These are phyloP conservation scores for Rhegmatorhina hoffmannsi DNA, from an alignment of 2,113 vertebrate species.

Conservation along the genomic window DNA sequence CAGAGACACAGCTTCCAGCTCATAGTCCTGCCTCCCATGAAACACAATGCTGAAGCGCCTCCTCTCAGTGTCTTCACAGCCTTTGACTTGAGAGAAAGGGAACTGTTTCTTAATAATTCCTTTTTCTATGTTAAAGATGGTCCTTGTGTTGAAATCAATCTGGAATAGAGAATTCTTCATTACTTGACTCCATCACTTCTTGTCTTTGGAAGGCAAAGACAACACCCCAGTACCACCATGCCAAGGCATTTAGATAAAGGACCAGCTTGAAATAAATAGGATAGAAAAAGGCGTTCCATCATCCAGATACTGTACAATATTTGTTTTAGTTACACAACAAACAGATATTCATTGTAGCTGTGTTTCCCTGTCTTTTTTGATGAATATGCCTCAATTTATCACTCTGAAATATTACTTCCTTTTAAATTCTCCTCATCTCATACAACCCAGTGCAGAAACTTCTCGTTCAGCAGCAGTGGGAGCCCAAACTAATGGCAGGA, in stretches of 20 bases:
- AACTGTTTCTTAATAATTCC: conserved; percentile 81
- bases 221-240: not conserved
- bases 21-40: conserved; percentile 73
- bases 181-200: not conserved
- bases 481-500: not conserved
- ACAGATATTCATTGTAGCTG: not conserved
- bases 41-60: conserved; percentile 74
- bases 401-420: conserved; percentile 60
- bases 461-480: not conserved
- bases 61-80: conserved; percentile 73
- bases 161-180: conserved; percentile 33
- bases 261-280: not conserved
- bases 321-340: not conserved
- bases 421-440: conserved; percentile 42
- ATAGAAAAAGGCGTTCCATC: not conserved
- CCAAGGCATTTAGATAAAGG: not conserved
- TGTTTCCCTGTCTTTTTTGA: conserved; percentile 2
- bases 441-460: conserved; percentile 18
- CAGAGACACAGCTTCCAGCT: conserved; percentile 76
- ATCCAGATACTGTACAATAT: not conserved
- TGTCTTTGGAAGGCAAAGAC: not conserved
- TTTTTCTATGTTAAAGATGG: conserved; percentile 83
- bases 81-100: conserved; percentile 76
- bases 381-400: conserved; percentile 60
- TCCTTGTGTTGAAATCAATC: conserved; percentile 81